A percentile compares a stretch with the other conserved stretches of the same genome.
Conservation (phyloP, 1,140 invertebrate species). For the Pollicipes pollicipes region DNA sequence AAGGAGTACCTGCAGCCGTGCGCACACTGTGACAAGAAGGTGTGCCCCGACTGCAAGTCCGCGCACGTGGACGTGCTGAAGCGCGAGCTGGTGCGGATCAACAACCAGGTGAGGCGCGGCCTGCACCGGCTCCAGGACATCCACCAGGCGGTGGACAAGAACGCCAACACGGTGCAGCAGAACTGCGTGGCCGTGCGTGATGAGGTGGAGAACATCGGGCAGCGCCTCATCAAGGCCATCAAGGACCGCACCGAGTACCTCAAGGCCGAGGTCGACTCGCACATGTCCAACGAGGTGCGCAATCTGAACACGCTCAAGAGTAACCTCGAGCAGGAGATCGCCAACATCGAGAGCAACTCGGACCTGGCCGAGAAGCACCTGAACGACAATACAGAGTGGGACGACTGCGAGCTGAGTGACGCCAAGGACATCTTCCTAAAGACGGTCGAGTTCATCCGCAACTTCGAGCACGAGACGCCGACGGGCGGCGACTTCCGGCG, state of each 20-base stretch:
- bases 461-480: constrained; percentile 64
- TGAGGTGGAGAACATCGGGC: constrained; percentile 79
- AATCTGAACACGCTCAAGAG: constrained; percentile 68
- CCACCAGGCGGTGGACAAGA: constrained; percentile 50
- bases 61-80: constrained; percentile 89
- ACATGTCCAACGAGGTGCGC: constrained; percentile 59
- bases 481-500: constrained; percentile 53
- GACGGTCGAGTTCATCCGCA: constrained; percentile 76
- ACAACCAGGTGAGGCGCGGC: constrained; percentile 55
- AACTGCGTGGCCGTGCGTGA: constrained; percentile 71
- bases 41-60: constrained; percentile 68
- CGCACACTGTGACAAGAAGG: constrained; percentile 85
- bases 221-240: constrained; percentile 68
- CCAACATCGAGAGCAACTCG: constrained; percentile 84
- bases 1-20: constrained; percentile 75
- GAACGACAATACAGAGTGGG: constrained; percentile 42
- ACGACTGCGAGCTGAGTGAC: constrained; percentile 65
- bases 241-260: constrained; percentile 79
- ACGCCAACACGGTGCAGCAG: constrained; percentile 52
- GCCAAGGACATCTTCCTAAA: constrained; percentile 86
- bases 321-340: constrained; percentile 77
- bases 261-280: constrained; percentile 71
- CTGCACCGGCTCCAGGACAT: background rate
- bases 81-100: constrained; percentile 80
- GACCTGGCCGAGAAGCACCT: constrained; percentile 86